These are phyloP conservation scores for Eutolmus rufibarbis DNA, from an alignment of 2,888 invertebrate genomes.

Conservation along the genomic window DNA sequence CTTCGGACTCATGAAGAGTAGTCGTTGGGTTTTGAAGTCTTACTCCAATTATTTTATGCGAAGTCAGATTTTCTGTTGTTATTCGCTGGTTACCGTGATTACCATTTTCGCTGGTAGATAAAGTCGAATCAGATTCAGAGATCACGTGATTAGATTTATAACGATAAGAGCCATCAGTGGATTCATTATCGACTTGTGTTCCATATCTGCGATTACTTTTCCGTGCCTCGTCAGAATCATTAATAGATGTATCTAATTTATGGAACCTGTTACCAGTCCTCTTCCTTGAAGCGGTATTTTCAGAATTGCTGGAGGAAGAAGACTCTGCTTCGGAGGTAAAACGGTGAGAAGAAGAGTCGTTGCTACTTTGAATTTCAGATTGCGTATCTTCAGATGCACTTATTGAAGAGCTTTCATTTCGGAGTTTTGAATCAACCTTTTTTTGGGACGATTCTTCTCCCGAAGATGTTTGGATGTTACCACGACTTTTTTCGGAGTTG, in stretches of 20 bases:
- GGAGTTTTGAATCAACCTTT: background rate
- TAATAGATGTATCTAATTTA: background rate
- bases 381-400: background rate
- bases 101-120: background rate
- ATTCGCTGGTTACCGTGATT: background rate
- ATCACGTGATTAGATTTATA: background rate
- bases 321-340: background rate
- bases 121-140: background rate
- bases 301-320: background rate
- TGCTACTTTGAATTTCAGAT: background rate
- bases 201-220: background rate
- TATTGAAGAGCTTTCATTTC: background rate
- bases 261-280: background rate
- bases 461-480: background rate
- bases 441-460: background rate
- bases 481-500: background rate
- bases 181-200: background rate
- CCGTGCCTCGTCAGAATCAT: background rate
- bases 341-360: background rate
- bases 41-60: background rate
- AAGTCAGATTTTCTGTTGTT: background rate
- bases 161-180: background rate
- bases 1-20: background rate
- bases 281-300: background rate
- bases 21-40: background rate